These are phyloP conservation scores for Dinoponera quadriceps DNA, from an alignment of 1,140 invertebrate species.

Conservation along the genomic window DNA sequence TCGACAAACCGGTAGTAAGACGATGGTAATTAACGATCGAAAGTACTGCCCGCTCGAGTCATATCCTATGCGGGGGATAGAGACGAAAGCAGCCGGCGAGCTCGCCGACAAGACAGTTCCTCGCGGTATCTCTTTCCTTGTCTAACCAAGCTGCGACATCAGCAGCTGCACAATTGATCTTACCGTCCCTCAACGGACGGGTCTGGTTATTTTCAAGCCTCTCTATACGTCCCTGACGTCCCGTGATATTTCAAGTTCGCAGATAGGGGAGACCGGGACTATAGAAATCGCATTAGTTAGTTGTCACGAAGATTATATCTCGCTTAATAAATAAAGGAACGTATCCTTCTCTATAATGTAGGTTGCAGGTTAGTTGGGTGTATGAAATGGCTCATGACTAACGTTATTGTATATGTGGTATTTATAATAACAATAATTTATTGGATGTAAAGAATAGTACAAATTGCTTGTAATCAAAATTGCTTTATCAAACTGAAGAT, in stretches of 20 bases:
- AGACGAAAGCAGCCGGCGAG: conserved; percentile 12
- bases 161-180: background rate
- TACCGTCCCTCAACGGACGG: background rate
- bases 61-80: conserved; percentile 7
- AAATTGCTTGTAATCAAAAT: too few relatives aligned
- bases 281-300: too few relatives aligned
- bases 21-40: conserved; percentile 73
- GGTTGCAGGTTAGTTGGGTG: too few relatives aligned
- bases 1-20: conserved; percentile 20
- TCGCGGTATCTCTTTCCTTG: background rate
- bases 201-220: background rate
- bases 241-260: conserved; percentile 16
- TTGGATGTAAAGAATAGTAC: too few relatives aligned
- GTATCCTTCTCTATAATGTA: too few relatives aligned
- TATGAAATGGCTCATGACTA: too few relatives aligned
- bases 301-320: too few relatives aligned
- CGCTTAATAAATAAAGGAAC: too few relatives aligned
- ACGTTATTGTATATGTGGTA: too few relatives aligned
- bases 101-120: background rate
- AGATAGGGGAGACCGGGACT: too few relatives aligned
- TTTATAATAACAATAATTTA: too few relatives aligned
- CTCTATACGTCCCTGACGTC: background rate
- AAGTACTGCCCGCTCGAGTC: conserved; percentile 67
- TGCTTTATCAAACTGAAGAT: too few relatives aligned
- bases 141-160: background rate